Evolutionary conservation across 1,140 invertebrate species (phyloP).

Genomic region (Dendroctonus ponderosae): DNA sequence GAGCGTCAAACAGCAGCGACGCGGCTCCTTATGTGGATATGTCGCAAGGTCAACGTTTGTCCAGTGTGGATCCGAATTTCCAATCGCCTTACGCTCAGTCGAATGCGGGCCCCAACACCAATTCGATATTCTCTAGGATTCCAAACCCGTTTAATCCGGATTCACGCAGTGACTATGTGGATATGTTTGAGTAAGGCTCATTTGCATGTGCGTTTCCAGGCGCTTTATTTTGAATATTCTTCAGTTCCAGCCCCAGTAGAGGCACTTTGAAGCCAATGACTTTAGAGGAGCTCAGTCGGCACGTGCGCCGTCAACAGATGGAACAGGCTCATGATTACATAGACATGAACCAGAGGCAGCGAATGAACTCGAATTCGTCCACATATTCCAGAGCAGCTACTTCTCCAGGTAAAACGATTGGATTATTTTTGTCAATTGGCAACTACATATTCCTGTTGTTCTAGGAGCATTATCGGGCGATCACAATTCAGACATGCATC

Average conservation of each 20-base stretch:
- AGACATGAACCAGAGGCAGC: slow-evolving; percentile 47
- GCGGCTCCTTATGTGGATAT: slow-evolving; percentile 34
- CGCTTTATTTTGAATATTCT: slow-evolving; percentile 4
- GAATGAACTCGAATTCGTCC: slow-evolving; percentile 25
- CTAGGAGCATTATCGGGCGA: slow-evolving; percentile 7
- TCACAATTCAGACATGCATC: slow-evolving; percentile 33
- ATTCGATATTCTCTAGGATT: no score
- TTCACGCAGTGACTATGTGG: slow-evolving; percentile 14
- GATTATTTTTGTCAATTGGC: neutral
- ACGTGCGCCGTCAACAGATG: neutral
- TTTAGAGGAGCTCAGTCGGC: neutral
- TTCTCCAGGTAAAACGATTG: slow-evolving; percentile 18
- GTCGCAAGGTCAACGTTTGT: slow-evolving; percentile 26
- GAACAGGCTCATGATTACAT: slow-evolving; percentile 48
- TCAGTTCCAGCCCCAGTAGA: slow-evolving; percentile 17
- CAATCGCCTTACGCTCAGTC: no score
- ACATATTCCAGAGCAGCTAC: slow-evolving; percentile 15
- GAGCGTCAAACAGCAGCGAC: slow-evolving; percentile 19
- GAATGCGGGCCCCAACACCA: no score
- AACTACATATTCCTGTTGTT: neutral
- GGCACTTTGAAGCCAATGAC: neutral
- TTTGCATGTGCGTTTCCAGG: neutral
- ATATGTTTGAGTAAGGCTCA: slow-evolving; percentile 30
- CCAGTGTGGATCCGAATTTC: no score
- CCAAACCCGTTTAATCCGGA: neutral